phyloP scores from a whole-genome alignment of 2,888 invertebrate genomes.

The Syrphus vitripennis region DNA sequence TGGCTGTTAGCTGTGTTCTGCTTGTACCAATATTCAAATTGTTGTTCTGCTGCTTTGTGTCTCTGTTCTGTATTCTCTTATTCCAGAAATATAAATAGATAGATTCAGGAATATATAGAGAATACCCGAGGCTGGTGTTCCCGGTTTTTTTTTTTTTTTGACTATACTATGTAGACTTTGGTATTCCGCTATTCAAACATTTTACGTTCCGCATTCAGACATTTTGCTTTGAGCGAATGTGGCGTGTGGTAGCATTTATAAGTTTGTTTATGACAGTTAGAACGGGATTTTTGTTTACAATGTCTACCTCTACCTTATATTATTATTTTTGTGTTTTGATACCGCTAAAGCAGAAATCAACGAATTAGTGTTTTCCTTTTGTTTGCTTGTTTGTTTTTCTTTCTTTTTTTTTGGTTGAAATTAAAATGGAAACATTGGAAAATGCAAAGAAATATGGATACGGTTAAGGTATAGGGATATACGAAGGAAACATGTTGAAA shows the following conservation, averaged over 20 bases:
- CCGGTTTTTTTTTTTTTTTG: too few relatives aligned
- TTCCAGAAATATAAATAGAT: not conserved
- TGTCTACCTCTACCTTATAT: too few relatives aligned
- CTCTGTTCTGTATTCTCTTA: not conserved
- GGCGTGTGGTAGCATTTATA: constrained; percentile 5
- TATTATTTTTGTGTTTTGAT: constrained; percentile 38
- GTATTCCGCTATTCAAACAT: constrained; percentile 29
- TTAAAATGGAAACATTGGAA: not conserved
- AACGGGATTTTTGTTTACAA: constrained; percentile 44
- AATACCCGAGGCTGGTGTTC: not conserved
- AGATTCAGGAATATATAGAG: constrained; percentile 7
- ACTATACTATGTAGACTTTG: not conserved
- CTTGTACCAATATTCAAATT: not conserved
- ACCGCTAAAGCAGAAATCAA: constrained; percentile 41
- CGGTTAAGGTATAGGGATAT: not conserved
- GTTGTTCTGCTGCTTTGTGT: not conserved
- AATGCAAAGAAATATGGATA: not conserved
- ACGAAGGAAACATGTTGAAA: constrained; percentile 42
- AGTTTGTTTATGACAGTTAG: constrained; percentile 61
- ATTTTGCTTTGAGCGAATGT: not conserved
- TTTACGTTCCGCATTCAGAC: constrained; percentile 1
- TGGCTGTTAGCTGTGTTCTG: constrained; percentile 6
- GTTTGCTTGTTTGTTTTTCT: not conserved
- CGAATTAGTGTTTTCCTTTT: constrained; percentile 42
- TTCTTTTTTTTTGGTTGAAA: not conserved